phyloP scores from a whole-genome alignment of 1,140 invertebrate species.

The Oscheius sp. region DNA sequence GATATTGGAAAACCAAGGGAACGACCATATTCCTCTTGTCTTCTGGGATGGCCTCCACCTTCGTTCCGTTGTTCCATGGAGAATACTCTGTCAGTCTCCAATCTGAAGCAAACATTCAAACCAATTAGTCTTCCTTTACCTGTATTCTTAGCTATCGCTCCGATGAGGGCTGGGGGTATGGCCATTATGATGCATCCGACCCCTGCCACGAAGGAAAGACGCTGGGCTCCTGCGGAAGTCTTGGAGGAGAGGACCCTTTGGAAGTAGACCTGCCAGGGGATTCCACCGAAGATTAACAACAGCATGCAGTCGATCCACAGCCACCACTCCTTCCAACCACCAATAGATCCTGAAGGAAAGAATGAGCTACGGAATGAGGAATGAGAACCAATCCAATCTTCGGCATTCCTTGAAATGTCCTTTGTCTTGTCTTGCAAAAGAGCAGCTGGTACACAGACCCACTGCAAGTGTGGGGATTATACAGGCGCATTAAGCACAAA shows the following conservation, averaged over 20 bases:
- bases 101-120: slow-evolving; percentile 43
- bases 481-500: slow-evolving; percentile 62
- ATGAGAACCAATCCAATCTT: slow-evolving; percentile 77
- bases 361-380: not conserved
- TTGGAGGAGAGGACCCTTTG: slow-evolving; percentile 93
- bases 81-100: slow-evolving; percentile 55
- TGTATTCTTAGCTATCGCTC: slow-evolving; percentile 89
- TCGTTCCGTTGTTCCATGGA: slow-evolving; percentile 59
- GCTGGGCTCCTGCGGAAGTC: slow-evolving; percentile 83
- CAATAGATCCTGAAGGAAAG: not conserved
- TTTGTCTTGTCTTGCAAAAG: slow-evolving; percentile 78
- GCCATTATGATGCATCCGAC: slow-evolving; percentile 92
- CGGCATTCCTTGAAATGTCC: slow-evolving; percentile 54
- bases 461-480: slow-evolving; percentile 66
- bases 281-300: slow-evolving; percentile 89
- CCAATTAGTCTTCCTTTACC: slow-evolving; percentile 67
- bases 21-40: slow-evolving; percentile 86
- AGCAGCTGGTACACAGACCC: slow-evolving; percentile 96
- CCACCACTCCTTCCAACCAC: slow-evolving; percentile 64
- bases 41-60: slow-evolving; percentile 55
- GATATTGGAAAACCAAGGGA: slow-evolving; percentile 90
- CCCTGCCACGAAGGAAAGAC: slow-evolving; percentile 93
- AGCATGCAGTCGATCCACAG: slow-evolving; percentile 86
- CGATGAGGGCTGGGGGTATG: slow-evolving; percentile 90
- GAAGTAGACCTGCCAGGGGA: slow-evolving; percentile 99